A percentile compares a stretch with the other conserved stretches of the same genome.
Evolutionary conservation across 1,140 invertebrate species (phyloP).

Genomic region (Drosophila cardini): DNA sequence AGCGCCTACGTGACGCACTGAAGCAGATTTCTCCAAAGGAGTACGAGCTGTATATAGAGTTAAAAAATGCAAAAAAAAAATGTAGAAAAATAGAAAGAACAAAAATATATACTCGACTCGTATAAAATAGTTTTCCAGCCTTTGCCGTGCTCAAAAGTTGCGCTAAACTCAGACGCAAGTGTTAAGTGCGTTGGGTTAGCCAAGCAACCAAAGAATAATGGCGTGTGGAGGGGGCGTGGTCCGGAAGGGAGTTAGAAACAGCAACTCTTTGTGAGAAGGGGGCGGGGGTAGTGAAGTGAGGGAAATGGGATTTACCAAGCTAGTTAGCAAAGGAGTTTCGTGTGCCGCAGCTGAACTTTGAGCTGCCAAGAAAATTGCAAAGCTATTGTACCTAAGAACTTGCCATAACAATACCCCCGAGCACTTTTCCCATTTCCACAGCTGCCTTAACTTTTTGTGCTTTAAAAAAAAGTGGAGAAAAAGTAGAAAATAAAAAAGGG

Average conservation of each 20-base stretch:
- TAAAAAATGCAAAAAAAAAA: conserved; percentile 27
- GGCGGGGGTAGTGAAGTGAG: background rate
- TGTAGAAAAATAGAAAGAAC: conserved; percentile 24
- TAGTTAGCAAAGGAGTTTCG: conserved; percentile 70
- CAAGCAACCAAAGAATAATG: conserved; percentile 37
- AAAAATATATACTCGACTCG: conserved; percentile 15
- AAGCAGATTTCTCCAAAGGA: conserved; percentile 63
- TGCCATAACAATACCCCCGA: conserved; percentile 70
- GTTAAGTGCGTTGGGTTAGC: conserved; percentile 81
- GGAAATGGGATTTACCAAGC: conserved; percentile 48
- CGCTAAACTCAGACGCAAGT: conserved; percentile 79
- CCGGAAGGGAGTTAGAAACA: conserved; percentile 4
- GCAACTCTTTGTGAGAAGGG: background rate
- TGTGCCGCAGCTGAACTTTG: conserved; percentile 73
- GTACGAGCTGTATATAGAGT: conserved; percentile 45
- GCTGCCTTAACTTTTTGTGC: background rate
- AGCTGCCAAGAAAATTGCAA: conserved; percentile 78
- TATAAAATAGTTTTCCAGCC: conserved; percentile 47
- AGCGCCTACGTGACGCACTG: conserved; percentile 84
- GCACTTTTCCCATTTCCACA: conserved; percentile 12
- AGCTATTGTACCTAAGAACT: conserved; percentile 71
- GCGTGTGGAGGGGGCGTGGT: background rate
- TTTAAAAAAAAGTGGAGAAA: conserved; percentile 40
- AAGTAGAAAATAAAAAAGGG: background rate
- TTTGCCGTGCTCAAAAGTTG: conserved; percentile 70